phyloP scores from a whole-genome alignment of 2,113 vertebrate species.

The Pimephales promelas region DNA sequence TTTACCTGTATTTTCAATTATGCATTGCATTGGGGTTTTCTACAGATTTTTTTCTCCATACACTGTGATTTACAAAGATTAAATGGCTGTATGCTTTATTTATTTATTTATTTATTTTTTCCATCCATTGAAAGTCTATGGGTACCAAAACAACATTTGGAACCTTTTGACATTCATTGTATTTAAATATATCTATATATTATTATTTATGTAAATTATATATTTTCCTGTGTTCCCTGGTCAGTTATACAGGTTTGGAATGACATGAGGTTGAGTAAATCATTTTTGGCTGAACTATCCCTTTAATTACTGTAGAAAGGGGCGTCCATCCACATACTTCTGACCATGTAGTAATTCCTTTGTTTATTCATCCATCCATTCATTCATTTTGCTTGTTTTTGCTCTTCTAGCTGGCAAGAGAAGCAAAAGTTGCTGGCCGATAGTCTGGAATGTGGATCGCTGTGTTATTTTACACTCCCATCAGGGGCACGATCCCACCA shows the following conservation, averaged over 20 bases:
- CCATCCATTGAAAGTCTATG: background rate
- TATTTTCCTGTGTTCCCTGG: no score
- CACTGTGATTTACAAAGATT: no score
- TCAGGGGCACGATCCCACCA: conserved; percentile 42
- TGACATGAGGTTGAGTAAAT: background rate
- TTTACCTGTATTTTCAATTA: no score
- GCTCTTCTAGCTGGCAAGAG: background rate
- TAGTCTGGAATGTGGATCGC: conserved; percentile 29
- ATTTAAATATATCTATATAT: no score
- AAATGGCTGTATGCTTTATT: background rate
- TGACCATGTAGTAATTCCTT: background rate
- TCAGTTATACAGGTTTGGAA: background rate
- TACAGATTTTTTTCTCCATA: no score
- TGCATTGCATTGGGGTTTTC: no score
- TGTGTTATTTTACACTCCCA: conserved; percentile 37
- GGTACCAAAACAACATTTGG: background rate
- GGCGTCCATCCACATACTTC: background rate
- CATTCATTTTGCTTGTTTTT: background rate
- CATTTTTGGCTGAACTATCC: background rate
- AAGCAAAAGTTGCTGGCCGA: background rate
- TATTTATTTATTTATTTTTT: no score
- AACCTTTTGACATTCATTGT: no score
- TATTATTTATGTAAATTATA: no score
- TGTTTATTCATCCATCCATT: conserved; percentile 5
- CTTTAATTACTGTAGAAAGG: background rate